Evolutionary conservation across 2,113 vertebrate species (phyloP), one percentile per base, ranked within the genome.

Genomic region (Natator depressus): DNA sequence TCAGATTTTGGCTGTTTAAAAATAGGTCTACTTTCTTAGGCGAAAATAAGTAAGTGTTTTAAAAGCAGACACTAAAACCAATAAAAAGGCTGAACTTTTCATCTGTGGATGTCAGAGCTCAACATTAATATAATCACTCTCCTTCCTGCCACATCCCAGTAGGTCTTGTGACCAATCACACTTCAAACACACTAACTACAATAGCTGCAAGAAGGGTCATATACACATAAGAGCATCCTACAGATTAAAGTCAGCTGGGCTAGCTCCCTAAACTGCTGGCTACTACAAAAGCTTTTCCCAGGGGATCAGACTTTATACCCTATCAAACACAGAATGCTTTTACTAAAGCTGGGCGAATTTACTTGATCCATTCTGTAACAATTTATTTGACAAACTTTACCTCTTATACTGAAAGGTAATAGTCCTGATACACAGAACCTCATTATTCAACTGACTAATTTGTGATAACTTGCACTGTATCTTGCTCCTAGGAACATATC

Each of bases 51-150:
- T 72, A 79, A 65, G 3, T 22, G n/a, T 65, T 85, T 82, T 87
- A 91, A 57, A 38, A 3, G 2, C 50, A 69, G 49, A 92, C 65
- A 59, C 8, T 84, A 78, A 88, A 80, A 20, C 0, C 17, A 27
- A 69, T 27, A 80, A 72, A 93, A 93, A 97, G 89, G 19, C 14
- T 76, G 31, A 76, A 16, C 35, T 96, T 35, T 78, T 94, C 87
- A 89, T 51, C 65, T 90, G 59, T 24, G 54, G 50, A 80, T 89
- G 55, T 80, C 51, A 95, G 72, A 96, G 42, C 24, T 91, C 47
- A 75, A n/a, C 50, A 80, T 76, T 89, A 91, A 89, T 82, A 95
- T 11, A 96, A 89, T 80, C 78, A 83, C 35, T 96, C 95, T 84
- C 46, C 89, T 97, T 91, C 69, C 76, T 92, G 90, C 25, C 86